Evolutionary conservation across 2,797 vertebrate genomes (phyloP).

Genomic region (Phalanger gymnotis): DNA sequence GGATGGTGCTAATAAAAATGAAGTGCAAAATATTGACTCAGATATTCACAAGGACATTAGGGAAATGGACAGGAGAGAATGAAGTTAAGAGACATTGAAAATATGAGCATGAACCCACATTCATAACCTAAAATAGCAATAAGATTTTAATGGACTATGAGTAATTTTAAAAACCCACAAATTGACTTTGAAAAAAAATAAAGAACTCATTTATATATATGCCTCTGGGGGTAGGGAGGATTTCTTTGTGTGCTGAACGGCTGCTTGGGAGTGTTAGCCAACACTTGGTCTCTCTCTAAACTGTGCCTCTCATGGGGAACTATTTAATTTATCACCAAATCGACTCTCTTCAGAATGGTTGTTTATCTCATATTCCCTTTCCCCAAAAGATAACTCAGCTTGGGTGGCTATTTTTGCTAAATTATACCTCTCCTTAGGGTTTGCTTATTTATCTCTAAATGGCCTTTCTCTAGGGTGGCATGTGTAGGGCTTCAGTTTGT

Average conservation of each 20-base stretch:
- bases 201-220: constrained; percentile 59
- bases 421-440: constrained; percentile 74
- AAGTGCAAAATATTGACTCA: constrained; percentile 35
- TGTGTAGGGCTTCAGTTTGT: constrained; percentile 74
- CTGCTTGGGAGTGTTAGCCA: constrained; percentile 54
- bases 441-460: constrained; percentile 74
- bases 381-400: constrained; percentile 72
- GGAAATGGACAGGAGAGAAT: constrained; percentile 22
- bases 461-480: constrained; percentile 72
- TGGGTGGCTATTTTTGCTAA: constrained; percentile 72
- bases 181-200: constrained; percentile 20
- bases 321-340: constrained; percentile 82
- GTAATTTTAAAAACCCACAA: constrained; percentile 51
- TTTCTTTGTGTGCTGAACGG: constrained; percentile 54
- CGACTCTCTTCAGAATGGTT: constrained; percentile 70
- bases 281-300: constrained; percentile 70
- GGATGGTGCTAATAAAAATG: constrained; percentile 13
- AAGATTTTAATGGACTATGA: constrained; percentile 23
- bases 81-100: constrained; percentile 38
- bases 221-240: constrained; percentile 18
- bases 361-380: constrained; percentile 81
- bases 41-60: constrained; percentile 23
- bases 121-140: constrained; percentile 36
- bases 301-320: constrained; percentile 67
- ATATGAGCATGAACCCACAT: not conserved